A percentile compares a stretch with the other conserved stretches of the same genome.
phyloP scores from a whole-genome alignment of 92 coral and sea anemone species.

The Desmophyllum pertusum region DNA sequence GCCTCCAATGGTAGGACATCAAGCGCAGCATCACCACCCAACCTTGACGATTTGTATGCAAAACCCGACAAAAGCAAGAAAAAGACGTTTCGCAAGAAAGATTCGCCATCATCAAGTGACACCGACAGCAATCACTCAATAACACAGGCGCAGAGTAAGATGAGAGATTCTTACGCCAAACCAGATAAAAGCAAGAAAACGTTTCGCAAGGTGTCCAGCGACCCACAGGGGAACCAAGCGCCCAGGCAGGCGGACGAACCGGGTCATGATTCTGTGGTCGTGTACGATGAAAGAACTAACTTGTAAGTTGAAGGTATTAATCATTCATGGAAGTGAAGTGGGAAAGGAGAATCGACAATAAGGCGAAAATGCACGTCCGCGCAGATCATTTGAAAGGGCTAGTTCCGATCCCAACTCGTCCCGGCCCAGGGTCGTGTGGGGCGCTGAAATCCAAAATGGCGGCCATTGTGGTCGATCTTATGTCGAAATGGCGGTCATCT shows the following conservation, averaged over 20 bases:
- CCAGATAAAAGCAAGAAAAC: slow-evolving; percentile 33
- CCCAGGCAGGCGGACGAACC: slow-evolving; percentile 8
- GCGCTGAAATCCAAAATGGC: background rate
- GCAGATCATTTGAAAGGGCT: background rate
- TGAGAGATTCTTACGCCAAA: background rate
- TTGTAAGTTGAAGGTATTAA: slow-evolving; percentile 32
- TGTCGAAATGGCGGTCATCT: background rate
- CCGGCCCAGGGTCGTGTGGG: background rate
- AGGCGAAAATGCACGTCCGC: background rate
- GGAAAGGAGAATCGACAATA: background rate
- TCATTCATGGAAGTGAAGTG: background rate
- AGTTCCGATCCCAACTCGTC: background rate
- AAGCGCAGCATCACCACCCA: slow-evolving; percentile 4
- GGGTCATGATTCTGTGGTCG: slow-evolving; percentile 77
- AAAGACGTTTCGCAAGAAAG: slow-evolving; percentile 37
- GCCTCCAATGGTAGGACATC: slow-evolving; percentile 3
- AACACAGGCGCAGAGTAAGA: background rate
- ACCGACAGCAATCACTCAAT: slow-evolving; percentile 8
- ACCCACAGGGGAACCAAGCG: slow-evolving; percentile 15
- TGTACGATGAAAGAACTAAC: slow-evolving; percentile 88
- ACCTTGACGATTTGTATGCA: slow-evolving; percentile 61
- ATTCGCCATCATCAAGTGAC: background rate
- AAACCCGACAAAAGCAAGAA: slow-evolving; percentile 71
- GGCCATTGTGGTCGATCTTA: background rate
- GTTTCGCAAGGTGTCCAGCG: background rate